A percentile compares a stretch with the other conserved stretches of the same genome.
Conservation (phyloP, 2,113 vertebrate genomes). For the Percina caprodes region DNA sequence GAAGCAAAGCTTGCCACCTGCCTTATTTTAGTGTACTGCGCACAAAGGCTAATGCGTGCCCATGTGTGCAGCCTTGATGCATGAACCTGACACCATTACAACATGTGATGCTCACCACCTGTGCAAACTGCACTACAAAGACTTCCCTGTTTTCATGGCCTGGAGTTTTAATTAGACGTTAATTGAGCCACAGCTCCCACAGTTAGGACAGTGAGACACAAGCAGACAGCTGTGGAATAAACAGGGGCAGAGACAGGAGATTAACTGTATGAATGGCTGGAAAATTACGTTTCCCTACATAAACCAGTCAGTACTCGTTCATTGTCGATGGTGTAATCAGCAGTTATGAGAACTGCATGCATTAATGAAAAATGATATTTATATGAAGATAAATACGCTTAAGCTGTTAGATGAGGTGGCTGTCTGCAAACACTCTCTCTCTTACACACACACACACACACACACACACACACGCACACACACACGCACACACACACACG, state of each 20-base stretch:
- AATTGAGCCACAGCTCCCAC: constrained; percentile 67
- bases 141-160: constrained; percentile 73
- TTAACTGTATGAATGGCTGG: constrained; percentile 43
- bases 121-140: constrained; percentile 79
- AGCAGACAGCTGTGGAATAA: constrained; percentile 48
- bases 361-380: constrained; percentile 21
- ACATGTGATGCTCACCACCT: constrained; percentile 76
- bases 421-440: constrained; percentile 21
- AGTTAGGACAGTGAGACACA: constrained; percentile 44
- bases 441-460: constrained; percentile 27
- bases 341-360: constrained; percentile 4
- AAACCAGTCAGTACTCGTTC: constrained; percentile 6
- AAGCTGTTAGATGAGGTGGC: constrained; percentile 31
- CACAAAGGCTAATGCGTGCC: neutral
- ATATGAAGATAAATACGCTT: constrained; percentile 13
- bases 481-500: constrained; percentile 26
- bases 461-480: constrained; percentile 35
- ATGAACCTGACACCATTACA: constrained; percentile 68
- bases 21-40: constrained; percentile 12
- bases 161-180: constrained; percentile 77
- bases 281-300: constrained; percentile 40
- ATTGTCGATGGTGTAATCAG: constrained; percentile 35
- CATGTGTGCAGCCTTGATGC: constrained; percentile 55
- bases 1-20: neutral
- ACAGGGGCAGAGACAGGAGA: constrained; percentile 25